Evolutionary conservation across 2,113 vertebrate species (phyloP), one percentile per base, ranked within the genome.

Genomic region (Parotia lawesii): DNA sequence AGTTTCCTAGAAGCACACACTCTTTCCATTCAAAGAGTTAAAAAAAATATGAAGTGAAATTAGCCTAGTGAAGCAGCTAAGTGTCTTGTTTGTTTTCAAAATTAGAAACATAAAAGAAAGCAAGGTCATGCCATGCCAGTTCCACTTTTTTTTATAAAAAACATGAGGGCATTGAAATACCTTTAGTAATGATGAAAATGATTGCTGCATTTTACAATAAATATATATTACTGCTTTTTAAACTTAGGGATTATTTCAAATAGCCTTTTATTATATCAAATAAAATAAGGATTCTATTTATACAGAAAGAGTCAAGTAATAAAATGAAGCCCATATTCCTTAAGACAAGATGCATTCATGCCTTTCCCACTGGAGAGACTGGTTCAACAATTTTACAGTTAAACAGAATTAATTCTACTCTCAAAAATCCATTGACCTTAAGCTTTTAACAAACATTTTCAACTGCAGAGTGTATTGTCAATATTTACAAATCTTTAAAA

Each of bases 401-500:
- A 96, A 97, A 96, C 94, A 96, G 95, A 97, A 97, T 97, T 98
- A 98, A 98, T 97, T 98, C 97, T 96, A 96, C 95, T 97, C 97
- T 97, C 96, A 97, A 96, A 97, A 96, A 96, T 95, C 96, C 96
- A 98, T 38, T 95, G 98, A 97, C 98, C 97, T 98, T 97, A 98
- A 98, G 97, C 98, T 97, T 97, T 97, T 98, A 98, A 98, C 98
- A 98, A 97, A 97, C 97, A 98, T 97, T 98, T 98, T 97, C 98
- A 98, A 98, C 96, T 96, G 97, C 97, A 98, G 97, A 97, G 93
- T 97, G 95, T 95, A 97, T 15, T 97, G 98, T 98, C 98, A 97
- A 96, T 98, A 98, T 98, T 98, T 98, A 98, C 97, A 97, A 98
- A 98, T 97, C 97, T 97, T 97, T 98, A 97, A 97, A 97, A 97